Base-by-base conservation (phyloP, 2,113 vertebrate species). In the Acrocephalus arundinaceus region DNA sequence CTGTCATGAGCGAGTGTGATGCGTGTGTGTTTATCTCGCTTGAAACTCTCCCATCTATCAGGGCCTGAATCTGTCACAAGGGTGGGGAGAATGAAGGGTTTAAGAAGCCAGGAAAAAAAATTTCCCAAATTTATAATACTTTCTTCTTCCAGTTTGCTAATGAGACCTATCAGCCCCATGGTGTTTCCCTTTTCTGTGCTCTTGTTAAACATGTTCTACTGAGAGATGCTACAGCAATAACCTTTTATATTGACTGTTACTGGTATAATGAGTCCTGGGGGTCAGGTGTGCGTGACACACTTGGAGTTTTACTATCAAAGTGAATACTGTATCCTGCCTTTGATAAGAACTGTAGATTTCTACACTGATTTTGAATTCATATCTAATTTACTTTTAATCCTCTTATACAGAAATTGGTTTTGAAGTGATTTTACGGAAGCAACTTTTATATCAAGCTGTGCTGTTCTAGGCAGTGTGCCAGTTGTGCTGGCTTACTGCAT, bases 141-240 rank as follows among this genome's bases (percentile, higher is more conserved):
- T 93, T 94, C 55, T 89, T 67, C 52, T 57, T 94, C 86, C 61
- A 59, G 48, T 93, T 91, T 93, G 88, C 72, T 94, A 59, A 95
- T 63, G 79, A 96, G 63, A 86, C 68, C 48, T 75, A 68, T 90
- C 79, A 81, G 72, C 54, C 83, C 51, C 43, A 58, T 62, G 70
- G 88, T 72, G 71, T 95, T 76, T 67, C 54, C 62, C 24, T 91
- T 88, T 85, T 72, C 87, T 83, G 80, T 81, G 68, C 88, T 96
- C 82, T 52, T 79, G 61, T 93, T 84, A 48, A 97, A 95, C 46
- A 31, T 24, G 74, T 92, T 95, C 96, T 97, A 92, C 96, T 96
- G 97, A 97, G 96, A 97, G 85, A 94, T 95, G 94, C 89, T 97
- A 87, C 85, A 98, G 98, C 98, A 98, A 98, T 98, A 98, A 98